Evolutionary conservation across 2,888 invertebrate genomes (phyloP), one percentile per base, ranked within the genome.

Genomic region (Folsomia manolachei): DNA sequence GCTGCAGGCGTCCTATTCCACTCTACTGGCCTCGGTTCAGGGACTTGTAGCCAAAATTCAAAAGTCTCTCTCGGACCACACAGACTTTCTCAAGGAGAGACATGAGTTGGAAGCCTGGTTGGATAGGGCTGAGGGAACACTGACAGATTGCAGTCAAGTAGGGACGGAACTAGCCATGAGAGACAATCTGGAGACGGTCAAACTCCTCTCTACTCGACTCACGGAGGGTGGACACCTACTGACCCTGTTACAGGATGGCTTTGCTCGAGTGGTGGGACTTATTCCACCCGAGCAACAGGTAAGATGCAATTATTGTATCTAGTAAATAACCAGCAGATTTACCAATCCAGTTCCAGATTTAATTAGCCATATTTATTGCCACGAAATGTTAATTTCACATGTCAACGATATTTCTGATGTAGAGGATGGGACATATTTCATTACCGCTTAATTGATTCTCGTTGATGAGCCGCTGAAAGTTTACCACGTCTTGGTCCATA

Each of bases 61-160:
- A 83, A 94, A 94, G 85, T 94, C 93, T 83, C 85, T 96, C 0
- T 91, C 93, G 0, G 95, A 95, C 83, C 94, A 95, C 82, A 93
- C 93, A 0, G 94, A 95, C 82, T 95, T 95, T 83, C 87, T 93
- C 7, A 93, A 93, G 81, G 92, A 93, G 21, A 93, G 94, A 82
- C 88, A 90, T 74, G 91, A 93, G 81, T 87, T 95, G 80, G 90
- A 92, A 78, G 88, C 89, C 73, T 97, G 96, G 96, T 85, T 95
- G 26, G 88, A 89, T 71, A 88, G 89, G 52, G 92, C 93, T 27
- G 91, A 91, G 80, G 91, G 91, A 27, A 90, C 91, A 2, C 88
- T 97, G 0, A 90, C 91, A 82, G 91, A 91, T 77, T 95, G 94
- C 80, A 88, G 90, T 71, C 92, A 91, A 56, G 90, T 90, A 63